Evolutionary conservation across 2,888 invertebrate species (phyloP), one percentile per base, ranked within the genome.

Genomic region (Nysson spinosus): DNA sequence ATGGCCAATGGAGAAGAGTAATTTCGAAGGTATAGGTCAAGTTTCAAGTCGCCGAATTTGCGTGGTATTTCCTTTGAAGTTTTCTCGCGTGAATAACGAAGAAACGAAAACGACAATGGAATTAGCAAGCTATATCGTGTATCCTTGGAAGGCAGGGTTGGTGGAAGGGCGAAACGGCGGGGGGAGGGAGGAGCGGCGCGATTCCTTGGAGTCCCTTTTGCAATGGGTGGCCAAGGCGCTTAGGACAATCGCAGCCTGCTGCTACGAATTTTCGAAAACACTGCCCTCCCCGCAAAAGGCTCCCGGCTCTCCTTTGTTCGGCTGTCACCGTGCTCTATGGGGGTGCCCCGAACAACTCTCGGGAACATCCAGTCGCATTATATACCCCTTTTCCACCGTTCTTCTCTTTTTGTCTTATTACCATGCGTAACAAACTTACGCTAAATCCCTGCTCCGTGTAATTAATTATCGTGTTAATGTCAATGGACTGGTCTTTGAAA

Each of bases 181-280:
- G 44, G 14, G 20, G 39, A 61, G 30, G 34, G 35, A 28, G 35
- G 52, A 30, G 34, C 40, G 39, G 65, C 34, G 40, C 28, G 50
- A 67, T 66, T 69, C 71, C 19, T 50, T 49, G 72, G 63, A 51
- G 66, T 78, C 68, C 61, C 57, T 72, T 67, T 73, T n/a, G n/a
- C 57, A 70, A 70, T 73, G 63, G 58, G 54, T 72, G 72, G 76
- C 75, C 75, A 69, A 66, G 66, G 69, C 58, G 77, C 68, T 65
- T 58, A 64, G 80, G 77, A 83, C 82, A 86, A 84, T 83, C 78
- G 81, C 35, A 52, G 69, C 72, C 70, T 73, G 77, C 73, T 75
- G 81, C 72, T 80, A 81, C 71, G 81, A 85, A 83, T 84, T 83
- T 85, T 68, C 75, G 78, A 83, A 86, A 86, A 86, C 82, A 85